phyloP scores from a whole-genome alignment of 2,888 invertebrate species.

The Drosophila limbata region DNA sequence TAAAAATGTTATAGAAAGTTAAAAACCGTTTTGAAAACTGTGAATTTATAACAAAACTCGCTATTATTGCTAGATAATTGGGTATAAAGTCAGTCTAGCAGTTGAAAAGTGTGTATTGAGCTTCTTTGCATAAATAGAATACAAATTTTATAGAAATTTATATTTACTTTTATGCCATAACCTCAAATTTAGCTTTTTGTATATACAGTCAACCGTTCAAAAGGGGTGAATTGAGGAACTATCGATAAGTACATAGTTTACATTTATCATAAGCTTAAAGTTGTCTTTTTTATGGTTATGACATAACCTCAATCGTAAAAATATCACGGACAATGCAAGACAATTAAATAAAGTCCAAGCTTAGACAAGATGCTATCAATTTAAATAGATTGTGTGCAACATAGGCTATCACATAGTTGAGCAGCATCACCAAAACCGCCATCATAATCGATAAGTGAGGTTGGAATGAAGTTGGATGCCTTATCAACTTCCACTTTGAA shows the following conservation, averaged over 20 bases:
- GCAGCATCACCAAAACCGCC: not conserved
- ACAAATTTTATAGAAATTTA: not conserved
- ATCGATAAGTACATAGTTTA: not conserved
- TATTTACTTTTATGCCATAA: not conserved
- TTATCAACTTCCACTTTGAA: not conserved
- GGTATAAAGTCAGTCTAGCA: too few relatives aligned
- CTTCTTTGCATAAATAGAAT: not conserved
- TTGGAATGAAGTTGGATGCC: constrained; percentile 26
- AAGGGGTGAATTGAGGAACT: not conserved
- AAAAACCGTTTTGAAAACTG: not conserved
- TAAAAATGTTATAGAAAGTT: not conserved
- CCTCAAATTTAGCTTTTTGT: not conserved
- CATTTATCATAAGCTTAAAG: not conserved
- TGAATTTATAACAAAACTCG: too few relatives aligned
- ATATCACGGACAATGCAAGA: not conserved
- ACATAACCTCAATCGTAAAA: not conserved
- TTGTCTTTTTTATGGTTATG: not conserved
- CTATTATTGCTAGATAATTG: too few relatives aligned
- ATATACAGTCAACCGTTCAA: not conserved
- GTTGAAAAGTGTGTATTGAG: too few relatives aligned
- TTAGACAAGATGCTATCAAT: not conserved
- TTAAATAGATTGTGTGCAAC: not conserved
- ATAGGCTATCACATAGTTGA: not conserved
- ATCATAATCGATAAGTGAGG: constrained; percentile 18
- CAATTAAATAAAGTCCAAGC: not conserved